Percentiles rank a stretch among this genome's conserved stretches.
Conservation (phyloP, 2,888 invertebrate genomes). For the Rotaria socialis region DNA sequence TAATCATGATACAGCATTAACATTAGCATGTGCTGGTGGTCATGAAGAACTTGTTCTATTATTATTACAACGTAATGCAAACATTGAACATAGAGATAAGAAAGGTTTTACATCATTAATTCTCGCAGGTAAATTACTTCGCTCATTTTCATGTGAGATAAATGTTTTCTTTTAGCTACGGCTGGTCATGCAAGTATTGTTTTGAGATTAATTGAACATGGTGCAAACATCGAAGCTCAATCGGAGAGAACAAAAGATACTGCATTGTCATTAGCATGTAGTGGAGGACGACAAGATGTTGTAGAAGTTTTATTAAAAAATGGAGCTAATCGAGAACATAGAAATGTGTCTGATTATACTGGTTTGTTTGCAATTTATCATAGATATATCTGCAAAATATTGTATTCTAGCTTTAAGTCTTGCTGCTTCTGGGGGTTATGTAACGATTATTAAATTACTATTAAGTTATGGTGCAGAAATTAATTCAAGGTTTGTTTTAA, state of each 20-base stretch:
- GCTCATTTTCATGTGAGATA: constrained; percentile 67
- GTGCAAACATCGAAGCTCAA: constrained; percentile 96
- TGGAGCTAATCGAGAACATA: constrained; percentile 92
- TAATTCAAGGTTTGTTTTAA: constrained; percentile 62
- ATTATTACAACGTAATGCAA: constrained; percentile 81
- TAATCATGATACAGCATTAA: constrained; percentile 95
- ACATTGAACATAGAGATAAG: constrained; percentile 95
- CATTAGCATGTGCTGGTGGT: constrained; percentile 85
- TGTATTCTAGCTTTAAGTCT: constrained; percentile 37
- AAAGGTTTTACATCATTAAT: constrained; percentile 63
- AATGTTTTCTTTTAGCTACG: constrained; percentile 74
- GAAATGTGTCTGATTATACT: constrained; percentile 76
- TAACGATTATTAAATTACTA: constrained; percentile 79
- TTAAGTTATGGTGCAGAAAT: constrained; percentile 90
- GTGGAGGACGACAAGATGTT: constrained; percentile 84
- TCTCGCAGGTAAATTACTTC: constrained; percentile 31
- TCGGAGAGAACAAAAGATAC: constrained; percentile 98
- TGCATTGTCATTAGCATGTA: constrained; percentile 90
- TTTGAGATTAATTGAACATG: constrained; percentile 82
- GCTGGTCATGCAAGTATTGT: constrained; percentile 84
- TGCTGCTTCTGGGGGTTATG: constrained; percentile 83
- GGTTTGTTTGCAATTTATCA: constrained; percentile 81
- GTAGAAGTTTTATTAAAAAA: constrained; percentile 83
- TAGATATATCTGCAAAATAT: constrained; percentile 80
- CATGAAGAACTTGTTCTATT: constrained; percentile 90